Evolutionary conservation across 2,888 invertebrate species (phyloP), one percentile per base, ranked within the genome.

Genomic region (Drosophila villosipedis): DNA sequence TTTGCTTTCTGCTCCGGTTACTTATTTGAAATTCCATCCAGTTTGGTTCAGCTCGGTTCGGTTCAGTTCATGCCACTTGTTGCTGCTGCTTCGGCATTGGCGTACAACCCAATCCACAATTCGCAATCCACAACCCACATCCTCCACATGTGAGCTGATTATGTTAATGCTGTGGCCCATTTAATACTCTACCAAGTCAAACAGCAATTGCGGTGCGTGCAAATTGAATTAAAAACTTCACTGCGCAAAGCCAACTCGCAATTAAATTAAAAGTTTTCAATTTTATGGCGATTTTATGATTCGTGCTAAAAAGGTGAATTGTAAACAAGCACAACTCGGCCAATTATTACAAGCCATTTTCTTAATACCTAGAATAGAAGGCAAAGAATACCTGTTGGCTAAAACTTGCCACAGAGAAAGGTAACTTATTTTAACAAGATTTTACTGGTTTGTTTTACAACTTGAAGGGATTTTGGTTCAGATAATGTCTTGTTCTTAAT

Each of bases 231-330:
- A 78, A 88, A 80, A 83, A 78, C 75, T 78, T 80, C 55, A 37
- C 39, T 61, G 64, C 79, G 16, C 75, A 78, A 69, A 78, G 76
- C 72, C 37, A 60, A 58, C 39, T 52, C 47, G 72, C 73, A 85
- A 90, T 90, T 88, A 88, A 90, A 87, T 88, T 87, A 88, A 90
- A 87, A 90, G 76, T 87, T 78, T 73, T 58, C 62, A 63, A 84
- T 84, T 82, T 80, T 61, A 79, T 87, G 69, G 68, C 80, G 66
- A 77, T 85, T 85, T 87, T 87, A 90, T 88, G 84, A 77, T 60
- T 68, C 69, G 78, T 68, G 55, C 71, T 72, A 47, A 43, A 62
- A 68, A 57, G 55, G 39, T 52, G n/a, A 58, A 52, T 63, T 50
- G 28, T 68, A 60, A 58, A 68, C 52, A 37, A 16, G 2, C 4